A percentile compares a stretch with the other conserved stretches of the same genome.
Conservation (phyloP, 2,888 invertebrate genomes). For the Lycocerus yunnanus region DNA sequence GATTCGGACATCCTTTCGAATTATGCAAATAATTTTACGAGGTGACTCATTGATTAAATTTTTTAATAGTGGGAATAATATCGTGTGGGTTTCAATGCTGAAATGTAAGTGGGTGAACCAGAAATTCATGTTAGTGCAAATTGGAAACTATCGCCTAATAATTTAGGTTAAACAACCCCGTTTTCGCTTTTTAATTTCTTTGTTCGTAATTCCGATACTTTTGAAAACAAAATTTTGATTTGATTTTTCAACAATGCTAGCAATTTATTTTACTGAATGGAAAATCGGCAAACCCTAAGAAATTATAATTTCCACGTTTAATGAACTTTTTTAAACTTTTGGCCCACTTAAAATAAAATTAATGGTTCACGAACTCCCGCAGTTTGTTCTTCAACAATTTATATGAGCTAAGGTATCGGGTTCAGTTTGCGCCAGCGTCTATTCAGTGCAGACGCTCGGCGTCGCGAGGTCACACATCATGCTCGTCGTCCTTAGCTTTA, state of each 20-base stretch:
- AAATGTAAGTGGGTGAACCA: background rate
- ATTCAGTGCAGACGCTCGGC: background rate
- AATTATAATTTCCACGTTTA: background rate
- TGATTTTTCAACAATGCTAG: background rate
- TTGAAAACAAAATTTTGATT: background rate
- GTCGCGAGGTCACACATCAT: background rate
- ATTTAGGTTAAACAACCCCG: background rate
- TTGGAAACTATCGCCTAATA: background rate
- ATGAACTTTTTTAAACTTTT: constrained; percentile 1
- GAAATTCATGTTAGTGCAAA: background rate
- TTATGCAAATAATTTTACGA: background rate
- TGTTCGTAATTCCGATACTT: background rate
- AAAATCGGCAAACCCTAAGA: background rate
- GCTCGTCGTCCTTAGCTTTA: background rate
- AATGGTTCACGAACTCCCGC: background rate
- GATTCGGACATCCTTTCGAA: background rate
- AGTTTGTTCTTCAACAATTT: background rate
- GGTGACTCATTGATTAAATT: background rate
- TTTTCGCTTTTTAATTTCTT: background rate
- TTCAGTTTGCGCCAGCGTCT: constrained; percentile 3
- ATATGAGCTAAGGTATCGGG: background rate
- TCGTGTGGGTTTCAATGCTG: background rate
- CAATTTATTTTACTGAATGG: background rate
- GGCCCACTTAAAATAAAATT: constrained; percentile 4
- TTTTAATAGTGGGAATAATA: background rate